Percentiles rank a stretch among this genome's conserved stretches.
phyloP scores from a whole-genome alignment of 2,888 invertebrate species.

The Omphaloscelis lunosa region DNA sequence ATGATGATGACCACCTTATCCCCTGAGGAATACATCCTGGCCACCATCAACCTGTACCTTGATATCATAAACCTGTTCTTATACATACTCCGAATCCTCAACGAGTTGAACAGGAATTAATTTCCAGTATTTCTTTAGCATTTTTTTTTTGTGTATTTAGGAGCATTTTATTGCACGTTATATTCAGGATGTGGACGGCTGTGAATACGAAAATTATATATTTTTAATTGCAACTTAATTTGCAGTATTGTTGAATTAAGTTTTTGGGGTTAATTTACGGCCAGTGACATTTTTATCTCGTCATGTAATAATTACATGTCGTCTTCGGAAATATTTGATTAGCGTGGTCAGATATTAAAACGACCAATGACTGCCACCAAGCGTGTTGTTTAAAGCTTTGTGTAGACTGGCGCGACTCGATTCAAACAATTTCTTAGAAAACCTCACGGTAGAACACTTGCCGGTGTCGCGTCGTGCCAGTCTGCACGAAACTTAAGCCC shows the following conservation, averaged over 20 bases:
- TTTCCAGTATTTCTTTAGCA: constrained; percentile 40
- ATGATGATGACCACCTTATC: constrained; percentile 95
- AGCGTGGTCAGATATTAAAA: not conserved
- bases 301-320: not conserved
- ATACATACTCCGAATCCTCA: constrained; percentile 94
- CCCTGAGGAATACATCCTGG: constrained; percentile 96
- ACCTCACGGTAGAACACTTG: too few species aligned
- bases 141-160: constrained; percentile 58
- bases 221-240: constrained; percentile 42
- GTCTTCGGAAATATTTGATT: not conserved
- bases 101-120: constrained; percentile 90
- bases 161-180: constrained; percentile 63
- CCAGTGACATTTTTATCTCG: not conserved
- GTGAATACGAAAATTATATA: constrained; percentile 59
- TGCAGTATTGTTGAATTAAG: constrained; percentile 40
- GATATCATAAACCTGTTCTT: constrained; percentile 97
- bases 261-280: constrained; percentile 7
- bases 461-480: too few species aligned
- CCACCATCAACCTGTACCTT: constrained; percentile 96
- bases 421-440: too few species aligned
- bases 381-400: not conserved
- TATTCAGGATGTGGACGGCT: constrained; percentile 57
- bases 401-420: too few species aligned
- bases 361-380: not conserved
- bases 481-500: not conserved